These are phyloP conservation scores for Drosophila paranaensis DNA, from an alignment of 2,888 invertebrate species.

Conservation along the genomic window DNA sequence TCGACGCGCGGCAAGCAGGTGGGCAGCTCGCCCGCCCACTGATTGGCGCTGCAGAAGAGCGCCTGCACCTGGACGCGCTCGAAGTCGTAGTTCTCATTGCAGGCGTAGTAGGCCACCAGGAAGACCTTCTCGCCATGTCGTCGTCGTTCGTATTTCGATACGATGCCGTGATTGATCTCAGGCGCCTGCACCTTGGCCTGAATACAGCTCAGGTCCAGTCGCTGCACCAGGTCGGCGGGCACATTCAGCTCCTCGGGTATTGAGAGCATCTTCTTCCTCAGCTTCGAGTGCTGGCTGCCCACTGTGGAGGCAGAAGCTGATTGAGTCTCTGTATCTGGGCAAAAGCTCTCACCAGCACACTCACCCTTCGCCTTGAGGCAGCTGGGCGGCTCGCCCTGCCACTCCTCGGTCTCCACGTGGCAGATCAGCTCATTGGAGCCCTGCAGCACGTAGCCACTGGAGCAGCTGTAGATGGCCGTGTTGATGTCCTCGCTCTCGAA, in stretches of 20 bases:
- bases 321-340: not conserved
- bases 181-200: constrained; percentile 83
- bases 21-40: constrained; percentile 87
- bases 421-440: constrained; percentile 80
- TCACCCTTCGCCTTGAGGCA: constrained; percentile 65
- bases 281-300: constrained; percentile 26
- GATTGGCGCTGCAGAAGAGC: constrained; percentile 86
- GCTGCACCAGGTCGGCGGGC: constrained; percentile 70
- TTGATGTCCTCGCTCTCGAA: constrained; percentile 80
- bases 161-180: constrained; percentile 81
- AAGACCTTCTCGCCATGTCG: constrained; percentile 85
- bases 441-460: constrained; percentile 75
- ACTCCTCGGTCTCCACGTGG: constrained; percentile 81
- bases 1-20: constrained; percentile 83
- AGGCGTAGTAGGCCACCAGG: constrained; percentile 86
- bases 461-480: constrained; percentile 81
- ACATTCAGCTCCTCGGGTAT: constrained; percentile 81
- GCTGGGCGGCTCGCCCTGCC: constrained; percentile 82
- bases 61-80: constrained; percentile 85
- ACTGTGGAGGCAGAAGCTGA: constrained; percentile 1
- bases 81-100: constrained; percentile 86
- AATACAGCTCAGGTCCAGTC: constrained; percentile 84
- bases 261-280: constrained; percentile 70
- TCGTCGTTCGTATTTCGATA: constrained; percentile 82
- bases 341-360: not conserved